Percentiles rank a stretch among this genome's conserved stretches.
phyloP scores from a whole-genome alignment of 2,797 vertebrate species.

The Spizella passerina region DNA sequence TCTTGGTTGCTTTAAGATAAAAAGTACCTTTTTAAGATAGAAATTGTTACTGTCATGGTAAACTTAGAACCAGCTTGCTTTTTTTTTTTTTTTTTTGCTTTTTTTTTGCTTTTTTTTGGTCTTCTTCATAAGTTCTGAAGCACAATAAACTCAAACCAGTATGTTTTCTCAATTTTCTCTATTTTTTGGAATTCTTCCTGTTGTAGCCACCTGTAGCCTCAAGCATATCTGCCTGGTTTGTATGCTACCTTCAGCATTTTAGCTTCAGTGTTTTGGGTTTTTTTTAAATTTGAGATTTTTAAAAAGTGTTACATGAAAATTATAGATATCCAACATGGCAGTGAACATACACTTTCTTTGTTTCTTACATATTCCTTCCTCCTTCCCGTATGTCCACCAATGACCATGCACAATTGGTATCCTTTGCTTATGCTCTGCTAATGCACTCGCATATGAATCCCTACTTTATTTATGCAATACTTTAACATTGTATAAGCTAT shows the following conservation, averaged over 20 bases:
- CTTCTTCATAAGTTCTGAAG: background rate
- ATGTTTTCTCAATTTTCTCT: background rate
- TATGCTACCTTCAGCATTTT: background rate
- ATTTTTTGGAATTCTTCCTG: background rate
- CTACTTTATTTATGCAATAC: background rate
- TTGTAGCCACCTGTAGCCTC: background rate
- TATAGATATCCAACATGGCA: background rate
- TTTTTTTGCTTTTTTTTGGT: background rate
- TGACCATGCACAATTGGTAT: background rate
- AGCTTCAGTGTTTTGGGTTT: accelerated
- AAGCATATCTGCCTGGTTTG: background rate
- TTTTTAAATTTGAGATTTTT: background rate
- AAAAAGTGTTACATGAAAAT: accelerated
- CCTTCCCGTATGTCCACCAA: background rate
- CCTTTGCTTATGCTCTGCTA: background rate
- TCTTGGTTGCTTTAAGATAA: background rate
- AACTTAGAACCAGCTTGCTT: background rate
- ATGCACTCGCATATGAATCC: background rate
- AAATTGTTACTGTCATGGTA: background rate
- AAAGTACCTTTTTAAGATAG: background rate
- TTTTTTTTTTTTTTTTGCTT: background rate
- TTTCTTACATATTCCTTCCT: background rate
- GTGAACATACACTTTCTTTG: background rate
- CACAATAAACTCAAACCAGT: background rate
- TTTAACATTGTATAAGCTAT: background rate